Percentiles rank a stretch among this genome's conserved stretches.
phyloP scores from a whole-genome alignment of 2,113 vertebrate genomes.

The Salminus brasiliensis region DNA sequence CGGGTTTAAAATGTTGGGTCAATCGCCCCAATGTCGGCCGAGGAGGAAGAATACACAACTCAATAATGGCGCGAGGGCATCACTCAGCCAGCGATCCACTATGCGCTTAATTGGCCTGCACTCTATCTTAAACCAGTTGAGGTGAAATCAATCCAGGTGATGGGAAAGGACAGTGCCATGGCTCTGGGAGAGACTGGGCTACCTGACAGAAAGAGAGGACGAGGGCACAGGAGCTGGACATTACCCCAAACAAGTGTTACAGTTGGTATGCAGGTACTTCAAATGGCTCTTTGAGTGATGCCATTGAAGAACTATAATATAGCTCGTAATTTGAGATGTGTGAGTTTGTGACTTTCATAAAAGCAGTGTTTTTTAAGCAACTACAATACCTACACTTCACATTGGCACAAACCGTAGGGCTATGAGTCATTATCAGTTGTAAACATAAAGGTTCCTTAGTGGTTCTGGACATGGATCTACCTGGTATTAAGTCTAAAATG shows the following conservation, averaged over 20 bases:
- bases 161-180: neutral
- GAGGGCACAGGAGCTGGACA: neutral
- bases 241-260: neutral
- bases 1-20: constrained; percentile 63
- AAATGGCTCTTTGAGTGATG: neutral
- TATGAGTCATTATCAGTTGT: too few species aligned
- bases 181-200: neutral
- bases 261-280: too few species aligned
- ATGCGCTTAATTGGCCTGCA: constrained; percentile 67
- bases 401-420: too few species aligned
- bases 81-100: constrained; percentile 62
- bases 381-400: too few species aligned
- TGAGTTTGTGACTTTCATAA: too few species aligned
- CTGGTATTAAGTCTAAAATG: too few species aligned
- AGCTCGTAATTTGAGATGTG: too few species aligned
- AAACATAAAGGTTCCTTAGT: too few species aligned
- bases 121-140: constrained; percentile 61
- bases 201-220: constrained; percentile 7
- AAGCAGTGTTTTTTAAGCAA: too few species aligned
- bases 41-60: constrained; percentile 42
- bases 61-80: constrained; percentile 62
- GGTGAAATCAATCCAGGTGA: constrained; percentile 65
- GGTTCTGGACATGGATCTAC: too few species aligned
- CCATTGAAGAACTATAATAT: too few species aligned
- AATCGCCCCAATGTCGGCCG: constrained; percentile 43